Evolutionary conservation across 1,140 invertebrate genomes (phyloP).

Genomic region (Ericerus pela): DNA sequence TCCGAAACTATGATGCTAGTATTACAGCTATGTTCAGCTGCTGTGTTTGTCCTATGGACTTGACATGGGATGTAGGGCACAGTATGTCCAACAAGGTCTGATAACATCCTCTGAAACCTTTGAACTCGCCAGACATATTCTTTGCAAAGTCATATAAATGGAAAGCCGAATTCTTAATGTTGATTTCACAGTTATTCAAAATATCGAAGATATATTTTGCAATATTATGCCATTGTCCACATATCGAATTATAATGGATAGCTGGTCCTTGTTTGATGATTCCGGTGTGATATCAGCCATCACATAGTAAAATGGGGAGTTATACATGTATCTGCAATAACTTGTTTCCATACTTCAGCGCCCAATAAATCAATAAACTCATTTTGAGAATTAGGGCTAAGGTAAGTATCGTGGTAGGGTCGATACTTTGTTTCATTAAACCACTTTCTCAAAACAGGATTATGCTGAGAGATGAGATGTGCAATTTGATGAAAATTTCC

Average conservation of each 20-base stretch:
- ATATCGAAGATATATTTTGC: slow-evolving; percentile 1
- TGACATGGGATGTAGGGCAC: slow-evolving; percentile 14
- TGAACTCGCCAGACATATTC: slow-evolving; percentile 3
- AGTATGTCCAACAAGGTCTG: slow-evolving; percentile 6
- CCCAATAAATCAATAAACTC: slow-evolving; percentile 11
- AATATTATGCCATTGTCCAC: neutral
- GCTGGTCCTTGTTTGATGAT: slow-evolving; percentile 1
- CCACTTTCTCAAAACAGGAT: slow-evolving; percentile 12
- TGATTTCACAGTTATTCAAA: slow-evolving; percentile 7
- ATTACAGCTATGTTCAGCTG: slow-evolving; percentile 7
- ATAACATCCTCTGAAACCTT: slow-evolving; percentile 4
- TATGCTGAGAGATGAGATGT: slow-evolving; percentile 3
- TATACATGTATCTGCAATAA: neutral
- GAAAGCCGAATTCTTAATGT: slow-evolving; percentile 7
- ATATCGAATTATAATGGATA: slow-evolving; percentile 10
- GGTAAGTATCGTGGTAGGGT: neutral
- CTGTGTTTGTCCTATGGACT: slow-evolving; percentile 3
- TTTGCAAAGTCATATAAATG: slow-evolving; percentile 11
- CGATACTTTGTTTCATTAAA: neutral
- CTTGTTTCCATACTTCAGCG: slow-evolving; percentile 1
- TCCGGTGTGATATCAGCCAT: slow-evolving; percentile 14
- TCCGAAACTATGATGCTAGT: slow-evolving; percentile 9
- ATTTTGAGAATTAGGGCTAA: slow-evolving; percentile 8
- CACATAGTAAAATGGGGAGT: slow-evolving; percentile 4
- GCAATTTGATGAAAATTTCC: slow-evolving; percentile 14